These are phyloP conservation scores for Etia nguti DNA, from an alignment of 2,113 vertebrate species.

Conservation along the genomic window DNA sequence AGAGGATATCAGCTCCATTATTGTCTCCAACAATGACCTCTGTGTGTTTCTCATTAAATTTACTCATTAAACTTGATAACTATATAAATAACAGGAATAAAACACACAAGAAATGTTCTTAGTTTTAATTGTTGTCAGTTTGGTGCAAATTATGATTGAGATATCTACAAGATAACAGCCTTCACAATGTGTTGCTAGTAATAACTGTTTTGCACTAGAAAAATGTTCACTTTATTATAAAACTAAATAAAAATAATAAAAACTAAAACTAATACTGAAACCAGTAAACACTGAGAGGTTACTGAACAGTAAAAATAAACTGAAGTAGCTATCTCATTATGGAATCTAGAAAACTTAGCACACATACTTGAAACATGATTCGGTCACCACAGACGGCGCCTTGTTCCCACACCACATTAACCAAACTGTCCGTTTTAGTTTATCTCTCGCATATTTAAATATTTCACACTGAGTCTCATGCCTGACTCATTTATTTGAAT, in stretches of 20 bases:
- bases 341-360: neutral
- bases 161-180: too few species aligned
- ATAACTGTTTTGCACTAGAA: neutral
- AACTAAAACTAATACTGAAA: neutral
- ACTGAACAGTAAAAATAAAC: neutral
- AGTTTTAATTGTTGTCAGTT: neutral
- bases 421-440: neutral
- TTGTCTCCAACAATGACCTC: neutral
- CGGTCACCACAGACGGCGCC: accelerated
- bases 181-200: neutral
- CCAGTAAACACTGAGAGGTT: neutral
- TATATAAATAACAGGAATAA: neutral
- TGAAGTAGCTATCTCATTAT: neutral
- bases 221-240: neutral
- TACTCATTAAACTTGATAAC: neutral
- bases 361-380: neutral
- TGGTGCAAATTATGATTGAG: neutral
- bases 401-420: neutral
- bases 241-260: neutral
- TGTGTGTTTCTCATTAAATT: neutral
- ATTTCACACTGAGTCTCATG: neutral
- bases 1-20: neutral
- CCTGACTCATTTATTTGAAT: neutral
- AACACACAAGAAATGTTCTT: neutral
- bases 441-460: neutral